Percentiles rank a stretch among this genome's conserved stretches.
phyloP scores from a whole-genome alignment of 92 coral and sea anemone species.

The Metridium senile region DNA sequence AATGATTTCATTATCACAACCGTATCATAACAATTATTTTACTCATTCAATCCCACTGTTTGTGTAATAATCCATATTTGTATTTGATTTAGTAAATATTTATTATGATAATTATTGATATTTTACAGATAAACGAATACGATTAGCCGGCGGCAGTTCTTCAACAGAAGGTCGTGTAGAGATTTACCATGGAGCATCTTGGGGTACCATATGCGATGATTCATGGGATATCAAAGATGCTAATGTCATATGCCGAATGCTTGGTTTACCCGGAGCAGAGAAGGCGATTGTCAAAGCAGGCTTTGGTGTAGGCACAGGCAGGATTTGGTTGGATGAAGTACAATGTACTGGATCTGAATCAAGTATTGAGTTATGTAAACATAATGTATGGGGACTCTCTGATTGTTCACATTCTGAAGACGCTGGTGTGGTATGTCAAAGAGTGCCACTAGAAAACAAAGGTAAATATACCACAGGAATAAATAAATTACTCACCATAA shows the following conservation, averaged over 20 bases:
- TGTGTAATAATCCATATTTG: no score
- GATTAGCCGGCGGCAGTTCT: conserved; percentile 17
- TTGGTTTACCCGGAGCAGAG: conserved; percentile 48
- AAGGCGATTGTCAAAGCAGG: conserved; percentile 1
- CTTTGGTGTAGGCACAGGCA: conserved; percentile 38
- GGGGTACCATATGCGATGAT: conserved; percentile 61
- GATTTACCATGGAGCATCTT: conserved; percentile 34
- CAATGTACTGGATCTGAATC: conserved; percentile 64
- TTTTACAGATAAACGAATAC: conserved; percentile 1
- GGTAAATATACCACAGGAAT: not conserved
- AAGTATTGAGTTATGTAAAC: conserved; percentile 44
- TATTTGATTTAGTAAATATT: not conserved
- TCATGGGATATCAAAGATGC: conserved; percentile 58
- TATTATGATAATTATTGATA: not conserved
- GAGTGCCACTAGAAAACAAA: conserved; percentile 5
- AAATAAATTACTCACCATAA: not conserved
- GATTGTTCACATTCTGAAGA: conserved; percentile 65
- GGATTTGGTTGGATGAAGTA: conserved; percentile 63
- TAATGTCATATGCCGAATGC: conserved; percentile 60
- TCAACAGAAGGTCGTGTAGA: conserved; percentile 51
- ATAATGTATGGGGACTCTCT: conserved; percentile 28
- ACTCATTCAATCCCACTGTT: no score
- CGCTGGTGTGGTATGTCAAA: conserved; percentile 67
- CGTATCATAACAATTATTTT: no score
- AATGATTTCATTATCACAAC: no score